Evolutionary conservation across 1,140 invertebrate genomes (phyloP).

Genomic region (Atopsyche davidsoni): DNA sequence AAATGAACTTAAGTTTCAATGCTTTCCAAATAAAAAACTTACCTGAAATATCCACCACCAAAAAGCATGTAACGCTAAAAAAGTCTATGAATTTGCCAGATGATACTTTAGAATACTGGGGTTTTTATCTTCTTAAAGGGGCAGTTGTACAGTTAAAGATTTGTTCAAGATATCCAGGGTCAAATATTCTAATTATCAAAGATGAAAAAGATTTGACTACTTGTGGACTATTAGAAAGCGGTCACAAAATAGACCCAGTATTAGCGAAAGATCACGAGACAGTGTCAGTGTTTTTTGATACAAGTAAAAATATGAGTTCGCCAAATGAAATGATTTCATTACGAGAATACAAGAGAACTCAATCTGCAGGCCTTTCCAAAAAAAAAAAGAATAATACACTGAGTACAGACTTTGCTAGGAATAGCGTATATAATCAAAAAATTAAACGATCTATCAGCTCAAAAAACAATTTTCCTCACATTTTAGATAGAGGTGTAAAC

Average conservation of each 20-base stretch:
- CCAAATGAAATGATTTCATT: no score
- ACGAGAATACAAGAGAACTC: no score
- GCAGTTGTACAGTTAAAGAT: conserved; percentile 68
- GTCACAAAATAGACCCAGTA: conserved; percentile 53
- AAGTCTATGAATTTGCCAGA: conserved; percentile 78
- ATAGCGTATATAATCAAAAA: no score
- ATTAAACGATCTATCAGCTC: no score
- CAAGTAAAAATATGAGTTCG: conserved; percentile 50
- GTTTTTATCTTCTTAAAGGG: conserved; percentile 74
- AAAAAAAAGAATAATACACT: no score
- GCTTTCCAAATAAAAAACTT: conserved; percentile 69
- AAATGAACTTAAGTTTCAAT: conserved; percentile 74
- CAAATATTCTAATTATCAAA: conserved; percentile 71
- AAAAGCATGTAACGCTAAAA: conserved; percentile 68
- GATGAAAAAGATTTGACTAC: conserved; percentile 67
- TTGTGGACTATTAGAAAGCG: conserved; percentile 67
- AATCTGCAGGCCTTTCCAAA: no score
- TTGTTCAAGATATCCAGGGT: conserved; percentile 72
- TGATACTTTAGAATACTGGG: conserved; percentile 84
- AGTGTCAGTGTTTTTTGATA: conserved; percentile 64
- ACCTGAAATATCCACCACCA: conserved; percentile 61
- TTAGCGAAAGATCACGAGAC: conserved; percentile 55
- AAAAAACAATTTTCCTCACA: no score
- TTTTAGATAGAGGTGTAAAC: conserved; percentile 64
- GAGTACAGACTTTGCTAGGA: no score